Base-by-base conservation (phyloP, 2,888 invertebrate species). In the Lordiphosa fenestrarum region DNA sequence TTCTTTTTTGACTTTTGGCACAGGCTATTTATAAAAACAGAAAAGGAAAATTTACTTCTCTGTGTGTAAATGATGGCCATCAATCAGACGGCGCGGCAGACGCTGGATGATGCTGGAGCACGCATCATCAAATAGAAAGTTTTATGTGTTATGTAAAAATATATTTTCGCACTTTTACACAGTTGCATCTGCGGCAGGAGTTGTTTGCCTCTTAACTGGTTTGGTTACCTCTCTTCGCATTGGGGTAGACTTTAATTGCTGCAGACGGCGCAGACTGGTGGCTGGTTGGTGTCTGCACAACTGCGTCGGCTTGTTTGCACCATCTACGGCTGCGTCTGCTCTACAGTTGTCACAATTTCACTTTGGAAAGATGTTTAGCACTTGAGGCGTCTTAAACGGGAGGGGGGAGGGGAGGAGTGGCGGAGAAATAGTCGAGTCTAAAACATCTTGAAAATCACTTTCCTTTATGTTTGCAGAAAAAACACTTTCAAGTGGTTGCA, bases 301-400 rank as follows among this genome's bases (percentile, higher is more conserved):
- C 33, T 63, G 63, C 62, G 63, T 62, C 50, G 51, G 53, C 50
- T 49, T 37, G 41, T 64, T 59, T 66, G 58, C 54, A 21, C 19
- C n/a, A 15, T 47, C 33, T 33, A 19, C 19, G 50, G 10, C 50
- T 41, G 15, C 15, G 70, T 64, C 70, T 72, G 71, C 73, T 72
- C 73, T 47, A 46, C 63, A 70, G 70, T 67, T 70, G 73, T 72
- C 71, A 72, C 70, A 72, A 72, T 72, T 72, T 72, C 71, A 72
- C 71, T 71, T 72, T 59, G 67, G 53, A 60, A 55, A 67, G 60
- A 63, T 66, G 66, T 53, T 64, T 56, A 47, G 65, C 53, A 53
- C 33, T 19, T 36, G 37, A 13, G 52, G 50, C 49, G 21, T 64
- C 33, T 47, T 3, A 15, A 13, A 15, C 15, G 15, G 1, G 15